Evolutionary conservation across 1,140 invertebrate genomes (phyloP).

Genomic region (Copidosoma floridanum): DNA sequence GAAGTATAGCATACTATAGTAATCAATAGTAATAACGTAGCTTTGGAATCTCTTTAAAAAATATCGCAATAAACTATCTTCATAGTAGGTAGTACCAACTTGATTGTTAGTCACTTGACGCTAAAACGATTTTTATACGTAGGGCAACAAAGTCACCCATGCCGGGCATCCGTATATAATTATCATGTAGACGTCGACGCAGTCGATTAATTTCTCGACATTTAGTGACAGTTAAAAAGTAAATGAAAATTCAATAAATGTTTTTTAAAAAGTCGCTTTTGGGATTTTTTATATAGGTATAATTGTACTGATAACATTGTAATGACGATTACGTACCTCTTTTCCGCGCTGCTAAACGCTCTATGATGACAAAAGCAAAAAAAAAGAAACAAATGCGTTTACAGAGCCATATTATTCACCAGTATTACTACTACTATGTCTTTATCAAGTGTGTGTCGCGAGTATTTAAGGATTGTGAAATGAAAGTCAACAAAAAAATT

Average conservation of each 20-base stretch:
- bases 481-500: no score
- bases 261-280: background rate
- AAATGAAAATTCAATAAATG: background rate
- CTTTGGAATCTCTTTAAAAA: constrained; percentile 19
- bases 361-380: background rate
- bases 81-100: background rate
- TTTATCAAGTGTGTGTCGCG: constrained; percentile 21
- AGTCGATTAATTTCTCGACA: background rate
- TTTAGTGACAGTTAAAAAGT: background rate
- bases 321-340: background rate
- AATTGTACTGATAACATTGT: no score
- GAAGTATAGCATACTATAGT: no score
- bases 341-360: background rate
- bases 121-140: constrained; percentile 29
- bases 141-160: constrained; percentile 2
- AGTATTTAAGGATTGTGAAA: no score
- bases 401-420: constrained; percentile 53
- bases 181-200: background rate
- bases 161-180: background rate
- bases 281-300: no score
- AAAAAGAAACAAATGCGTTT: constrained; percentile 27
- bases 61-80: background rate
- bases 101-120: constrained; percentile 5
- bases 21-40: no score
- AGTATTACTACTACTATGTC: constrained; percentile 47